Base-by-base conservation (phyloP, 2,113 vertebrate species). In the Odontesthes bonariensis region DNA sequence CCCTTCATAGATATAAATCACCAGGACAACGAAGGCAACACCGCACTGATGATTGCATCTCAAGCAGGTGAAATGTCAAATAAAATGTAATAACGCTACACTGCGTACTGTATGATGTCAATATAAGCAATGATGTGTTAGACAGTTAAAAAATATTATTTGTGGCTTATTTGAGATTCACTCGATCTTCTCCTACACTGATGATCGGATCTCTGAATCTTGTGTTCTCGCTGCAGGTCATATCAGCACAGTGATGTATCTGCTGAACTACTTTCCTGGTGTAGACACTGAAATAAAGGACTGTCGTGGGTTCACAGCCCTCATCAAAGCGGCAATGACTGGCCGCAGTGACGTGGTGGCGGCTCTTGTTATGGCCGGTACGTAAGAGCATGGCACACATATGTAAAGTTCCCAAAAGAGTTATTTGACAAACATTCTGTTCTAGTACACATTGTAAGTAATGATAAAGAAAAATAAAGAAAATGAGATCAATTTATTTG, bases 11-110 rank as follows among this genome's bases (percentile, higher is more conserved):
- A 97, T 17, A 85, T 97, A 86, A 97, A 98, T 78, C 96, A 95
- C 44, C 95, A 96, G 91, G 96, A 98, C 93, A 96, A 95, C 7
- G 96, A 97, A 0, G 96, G 96, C 1, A 95, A 97, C 93, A 97
- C 96, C 0, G 96, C 96, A 19, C 93, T 97, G 53, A 97, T 97
- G 95, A 93, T 97, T 52, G 96, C 97, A 10, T 94, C 95, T 12
- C 96, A 97, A 88, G 96, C 96, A 94, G 97, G 96, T 96, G 58
- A 62, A 73, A 69, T 9, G 1, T 10, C 17, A 11, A 27, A 19
- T 42, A 7, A 31, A 10, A 51, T 20, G 4, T 49, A 33, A 10
- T 11, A 46, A 19, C 0, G 17, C 17, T 44, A 0, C 17, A 19
- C 14, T n/a, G n/a, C n/a, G n/a, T n/a, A n/a, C n/a, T 49, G 46